These are phyloP conservation scores for Xylocopa sonorina DNA, from an alignment of 1,140 invertebrate species.

Conservation along the genomic window DNA sequence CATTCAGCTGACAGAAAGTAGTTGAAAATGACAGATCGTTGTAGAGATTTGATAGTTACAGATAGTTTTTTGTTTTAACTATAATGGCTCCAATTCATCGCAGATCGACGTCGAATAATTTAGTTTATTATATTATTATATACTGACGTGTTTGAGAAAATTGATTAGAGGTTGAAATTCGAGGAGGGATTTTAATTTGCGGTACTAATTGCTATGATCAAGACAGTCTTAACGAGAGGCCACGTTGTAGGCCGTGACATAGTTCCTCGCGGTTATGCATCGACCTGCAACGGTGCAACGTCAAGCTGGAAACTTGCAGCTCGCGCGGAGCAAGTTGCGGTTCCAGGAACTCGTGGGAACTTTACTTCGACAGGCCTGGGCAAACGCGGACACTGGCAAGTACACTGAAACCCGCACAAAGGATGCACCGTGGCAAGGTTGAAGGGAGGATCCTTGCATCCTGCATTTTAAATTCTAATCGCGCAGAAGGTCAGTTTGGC, in stretches of 20 bases:
- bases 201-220: neutral
- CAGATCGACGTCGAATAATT: too few relatives aligned
- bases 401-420: slow-evolving; percentile 49
- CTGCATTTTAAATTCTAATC: neutral
- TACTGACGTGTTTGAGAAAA: too few relatives aligned
- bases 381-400: slow-evolving; percentile 42
- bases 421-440: slow-evolving; percentile 33
- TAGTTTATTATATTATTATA: too few relatives aligned
- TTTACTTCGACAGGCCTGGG: slow-evolving; percentile 54
- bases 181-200: too few relatives aligned
- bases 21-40: too few relatives aligned
- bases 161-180: too few relatives aligned
- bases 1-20: too few relatives aligned
- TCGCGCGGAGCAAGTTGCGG: slow-evolving; percentile 64
- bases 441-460: slow-evolving; percentile 2
- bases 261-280: slow-evolving; percentile 63
- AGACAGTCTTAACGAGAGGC: slow-evolving; percentile 57
- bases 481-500: neutral
- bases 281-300: slow-evolving; percentile 58
- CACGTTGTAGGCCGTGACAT: slow-evolving; percentile 56
- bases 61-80: too few relatives aligned
- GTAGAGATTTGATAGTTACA: too few relatives aligned
- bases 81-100: too few relatives aligned
- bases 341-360: slow-evolving; percentile 62
- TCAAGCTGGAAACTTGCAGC: slow-evolving; percentile 54